Evolutionary conservation across 2,113 vertebrate species (phyloP), one percentile per base, ranked within the genome.

Genomic region (Hirundichthys speculiger): DNA sequence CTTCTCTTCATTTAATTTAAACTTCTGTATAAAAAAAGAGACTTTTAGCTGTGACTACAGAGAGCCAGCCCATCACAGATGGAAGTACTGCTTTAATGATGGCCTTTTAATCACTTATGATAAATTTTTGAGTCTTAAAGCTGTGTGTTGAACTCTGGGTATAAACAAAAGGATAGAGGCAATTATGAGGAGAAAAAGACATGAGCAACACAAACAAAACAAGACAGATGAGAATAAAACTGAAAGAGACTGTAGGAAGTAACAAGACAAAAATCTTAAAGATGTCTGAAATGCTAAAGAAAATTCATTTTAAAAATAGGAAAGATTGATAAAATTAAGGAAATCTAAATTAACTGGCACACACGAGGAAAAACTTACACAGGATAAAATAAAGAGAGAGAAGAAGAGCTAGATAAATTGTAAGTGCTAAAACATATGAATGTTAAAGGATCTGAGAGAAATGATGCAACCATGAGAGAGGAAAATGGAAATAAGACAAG

Each of bases 101-200:
- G n/a, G n/a, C n/a, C n/a, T n/a, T n/a, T n/a, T n/a, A n/a, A n/a
- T n/a, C n/a, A n/a, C n/a, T n/a, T n/a, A n/a, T n/a, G n/a, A n/a
- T n/a, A 58, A 64, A 60, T 59, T 69, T 59, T 74, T 45, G 13
- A 58, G 57, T 27, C 19, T 78, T 68, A 41, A 73, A 67, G 53
- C 42, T 15, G 8, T 22, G 42, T 59, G 64, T 53, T 39, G 43
- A 16, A 40, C 38, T 20, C 1, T 0, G 46, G 64, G 52, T 58
- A 63, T 0, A 19, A 47, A 66, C 42, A 21, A 21, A 27, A 25
- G 53, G 58, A 73, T 39, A 48, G 21, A 25, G 39, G 42, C 34
- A 63, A 38, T 64, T 53, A 64, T 49, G 24, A 20, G 22, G 16
- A 52, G 27, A 19, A 38, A 24, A 20, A 65, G 18, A 68, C 51